A percentile compares a stretch with the other conserved stretches of the same genome.
Evolutionary conservation across 2,797 vertebrate genomes (phyloP).

Genomic region (Mus minutoides): DNA sequence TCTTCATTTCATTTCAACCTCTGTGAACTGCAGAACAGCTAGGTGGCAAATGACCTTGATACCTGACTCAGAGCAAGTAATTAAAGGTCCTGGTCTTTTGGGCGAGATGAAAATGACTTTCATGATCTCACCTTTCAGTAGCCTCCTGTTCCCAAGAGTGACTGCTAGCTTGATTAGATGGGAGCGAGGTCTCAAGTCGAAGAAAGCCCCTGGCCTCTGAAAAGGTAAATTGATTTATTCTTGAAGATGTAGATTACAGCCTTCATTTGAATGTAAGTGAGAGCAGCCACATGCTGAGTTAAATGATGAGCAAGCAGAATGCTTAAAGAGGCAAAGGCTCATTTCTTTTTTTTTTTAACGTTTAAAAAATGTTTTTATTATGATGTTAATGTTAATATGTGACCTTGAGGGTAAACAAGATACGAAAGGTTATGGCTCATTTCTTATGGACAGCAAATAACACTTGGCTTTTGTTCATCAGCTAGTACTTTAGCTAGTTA

Average conservation of each 20-base stretch:
- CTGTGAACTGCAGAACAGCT: not conserved
- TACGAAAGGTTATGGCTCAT: too few relatives aligned
- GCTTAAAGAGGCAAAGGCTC: not conserved
- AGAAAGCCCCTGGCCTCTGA: constrained; percentile 26
- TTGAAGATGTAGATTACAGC: not conserved
- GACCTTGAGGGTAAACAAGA: not conserved
- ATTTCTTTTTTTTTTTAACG: too few relatives aligned
- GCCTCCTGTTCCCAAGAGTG: not conserved
- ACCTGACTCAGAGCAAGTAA: not conserved
- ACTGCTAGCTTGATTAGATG: not conserved
- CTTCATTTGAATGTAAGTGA: not conserved
- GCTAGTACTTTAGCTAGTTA: constrained; percentile 13
- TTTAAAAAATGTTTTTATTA: not conserved
- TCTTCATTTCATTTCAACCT: not conserved
- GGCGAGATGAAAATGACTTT: constrained; percentile 14
- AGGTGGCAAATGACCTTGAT: not conserved
- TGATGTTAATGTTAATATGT: not conserved
- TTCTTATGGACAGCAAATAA: constrained; percentile 50
- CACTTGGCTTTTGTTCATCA: constrained; percentile 67
- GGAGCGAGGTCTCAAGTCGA: constrained; percentile 24
- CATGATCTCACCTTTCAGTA: not conserved
- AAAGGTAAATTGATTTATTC: not conserved
- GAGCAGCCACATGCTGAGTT: not conserved
- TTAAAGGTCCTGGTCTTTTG: not conserved
- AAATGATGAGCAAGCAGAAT: constrained; percentile 43